These are phyloP conservation scores for Trochalopteron elliotii DNA, from an alignment of 2,113 vertebrate genomes.

Conservation along the genomic window DNA sequence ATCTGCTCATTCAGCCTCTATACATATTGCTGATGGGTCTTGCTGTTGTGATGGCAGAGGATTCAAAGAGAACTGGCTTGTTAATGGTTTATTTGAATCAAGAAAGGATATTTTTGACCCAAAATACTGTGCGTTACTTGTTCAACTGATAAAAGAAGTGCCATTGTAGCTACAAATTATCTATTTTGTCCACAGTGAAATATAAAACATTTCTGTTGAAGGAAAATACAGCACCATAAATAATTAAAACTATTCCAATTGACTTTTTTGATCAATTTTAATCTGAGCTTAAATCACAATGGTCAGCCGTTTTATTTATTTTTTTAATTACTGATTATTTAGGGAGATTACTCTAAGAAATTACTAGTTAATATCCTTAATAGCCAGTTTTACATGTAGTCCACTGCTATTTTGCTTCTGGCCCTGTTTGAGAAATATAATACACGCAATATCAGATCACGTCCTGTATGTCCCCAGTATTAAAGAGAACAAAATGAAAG, in stretches of 20 bases:
- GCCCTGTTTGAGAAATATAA: slow-evolving; percentile 58
- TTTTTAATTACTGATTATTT: slow-evolving; percentile 73
- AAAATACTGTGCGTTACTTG: background rate
- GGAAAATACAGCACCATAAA: slow-evolving; percentile 41
- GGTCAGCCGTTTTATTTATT: slow-evolving; percentile 64
- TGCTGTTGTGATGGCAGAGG: background rate
- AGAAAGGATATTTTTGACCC: background rate
- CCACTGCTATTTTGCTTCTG: slow-evolving; percentile 39
- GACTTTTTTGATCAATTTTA: slow-evolving; percentile 59
- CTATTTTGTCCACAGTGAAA: slow-evolving; percentile 27
- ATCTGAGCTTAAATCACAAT: slow-evolving; percentile 59
- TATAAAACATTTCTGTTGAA: background rate
- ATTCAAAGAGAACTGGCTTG: background rate
- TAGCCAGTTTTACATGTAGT: slow-evolving; percentile 59
- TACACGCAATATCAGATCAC: slow-evolving; percentile 55
- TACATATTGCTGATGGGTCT: background rate
- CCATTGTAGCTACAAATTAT: slow-evolving; percentile 31
- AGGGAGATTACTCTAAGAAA: slow-evolving; percentile 61
- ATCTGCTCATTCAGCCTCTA: background rate
- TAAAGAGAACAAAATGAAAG: slow-evolving; percentile 68
- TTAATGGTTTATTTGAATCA: background rate
- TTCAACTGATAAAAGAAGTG: background rate
- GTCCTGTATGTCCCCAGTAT: slow-evolving; percentile 33
- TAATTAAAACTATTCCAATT: slow-evolving; percentile 62
- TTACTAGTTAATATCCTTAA: slow-evolving; percentile 69